A percentile compares a stretch with the other conserved stretches of the same genome.
Conservation (phyloP, 2,888 invertebrate genomes). For the Drosophila robusta region DNA sequence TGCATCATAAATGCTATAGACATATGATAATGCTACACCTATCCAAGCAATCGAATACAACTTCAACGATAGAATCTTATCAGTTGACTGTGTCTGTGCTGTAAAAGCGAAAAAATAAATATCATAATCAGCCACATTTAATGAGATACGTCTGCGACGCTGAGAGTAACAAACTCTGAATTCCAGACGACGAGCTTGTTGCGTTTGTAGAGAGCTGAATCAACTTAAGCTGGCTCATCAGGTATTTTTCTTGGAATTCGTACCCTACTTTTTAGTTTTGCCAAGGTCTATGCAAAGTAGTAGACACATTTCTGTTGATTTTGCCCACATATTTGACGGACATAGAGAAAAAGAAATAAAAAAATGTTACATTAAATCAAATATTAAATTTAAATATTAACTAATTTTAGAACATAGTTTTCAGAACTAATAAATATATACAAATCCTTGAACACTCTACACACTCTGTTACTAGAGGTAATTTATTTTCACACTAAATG, state of each 20-base stretch:
- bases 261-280: no score
- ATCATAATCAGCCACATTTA: neutral
- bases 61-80: conserved; percentile 12
- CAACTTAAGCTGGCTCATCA: neutral
- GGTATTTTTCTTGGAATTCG: no score
- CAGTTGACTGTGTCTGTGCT: conserved; percentile 1
- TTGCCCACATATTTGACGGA: no score
- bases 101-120: neutral
- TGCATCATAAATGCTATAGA: neutral
- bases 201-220: neutral
- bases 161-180: neutral
- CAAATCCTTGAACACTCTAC: neutral
- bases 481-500: neutral
- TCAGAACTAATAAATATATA: neutral
- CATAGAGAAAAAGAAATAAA: no score
- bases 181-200: neutral
- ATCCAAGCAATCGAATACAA: neutral
- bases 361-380: no score
- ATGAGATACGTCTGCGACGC: neutral
- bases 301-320: no score
- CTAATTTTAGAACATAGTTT: no score
- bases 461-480: neutral
- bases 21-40: neutral
- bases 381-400: no score
- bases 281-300: no score